A percentile compares a stretch with the other conserved stretches of the same genome.
Evolutionary conservation across 2,888 invertebrate species (phyloP).

Genomic region (Pollenia griseotomentosa): DNA sequence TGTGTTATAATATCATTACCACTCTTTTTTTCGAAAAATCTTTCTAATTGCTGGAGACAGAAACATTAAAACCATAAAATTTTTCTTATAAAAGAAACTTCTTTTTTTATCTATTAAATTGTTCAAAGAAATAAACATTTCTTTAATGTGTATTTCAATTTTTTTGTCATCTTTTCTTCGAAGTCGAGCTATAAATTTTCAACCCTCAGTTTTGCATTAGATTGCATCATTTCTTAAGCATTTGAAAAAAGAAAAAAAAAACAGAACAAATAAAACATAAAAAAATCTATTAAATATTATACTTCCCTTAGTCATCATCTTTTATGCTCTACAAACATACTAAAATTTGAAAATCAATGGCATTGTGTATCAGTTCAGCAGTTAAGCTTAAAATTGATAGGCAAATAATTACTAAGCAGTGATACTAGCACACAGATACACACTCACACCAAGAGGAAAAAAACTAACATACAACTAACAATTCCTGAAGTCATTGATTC

Average conservation of each 20-base stretch:
- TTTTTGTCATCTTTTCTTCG: conserved; percentile 11
- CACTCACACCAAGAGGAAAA: conserved; percentile 13
- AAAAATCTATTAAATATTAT: conserved; percentile 66
- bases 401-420: conserved; percentile 72
- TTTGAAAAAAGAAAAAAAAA: conserved; percentile 28
- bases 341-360: conserved; percentile 71
- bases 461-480: conserved; percentile 16
- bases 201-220: conserved; percentile 63
- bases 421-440: conserved; percentile 45
- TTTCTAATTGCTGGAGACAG: conserved; percentile 75
- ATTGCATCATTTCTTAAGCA: conserved; percentile 71
- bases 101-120: conserved; percentile 45
- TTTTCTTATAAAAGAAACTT: conserved; percentile 43
- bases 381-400: conserved; percentile 72
- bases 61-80: conserved; percentile 76
- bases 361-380: conserved; percentile 45
- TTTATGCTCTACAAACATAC: conserved; percentile 71
- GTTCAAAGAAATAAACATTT: conserved; percentile 37
- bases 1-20: not conserved
- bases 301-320: conserved; percentile 70
- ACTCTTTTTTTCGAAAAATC: not conserved
- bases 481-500: conserved; percentile 45
- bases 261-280: conserved; percentile 58
- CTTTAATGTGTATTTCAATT: not conserved
- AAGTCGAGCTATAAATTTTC: conserved; percentile 48